A percentile compares a stretch with the other conserved stretches of the same genome.
These are phyloP conservation scores for Phengaris alcon DNA, from an alignment of 2,888 invertebrate species.

Conservation along the genomic window DNA sequence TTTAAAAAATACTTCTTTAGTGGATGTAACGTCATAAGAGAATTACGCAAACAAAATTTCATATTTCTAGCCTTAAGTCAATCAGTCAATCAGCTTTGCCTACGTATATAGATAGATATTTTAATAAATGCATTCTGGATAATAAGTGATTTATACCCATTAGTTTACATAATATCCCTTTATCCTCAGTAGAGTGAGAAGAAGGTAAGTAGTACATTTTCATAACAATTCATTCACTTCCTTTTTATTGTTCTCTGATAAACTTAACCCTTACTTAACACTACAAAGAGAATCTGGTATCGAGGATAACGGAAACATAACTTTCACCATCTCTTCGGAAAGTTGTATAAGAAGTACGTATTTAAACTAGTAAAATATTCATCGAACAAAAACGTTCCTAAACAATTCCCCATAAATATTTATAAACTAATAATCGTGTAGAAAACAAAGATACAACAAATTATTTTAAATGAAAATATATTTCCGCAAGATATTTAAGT, in stretches of 20 bases:
- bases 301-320: not conserved
- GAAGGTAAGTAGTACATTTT: too few species aligned
- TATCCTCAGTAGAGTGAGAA: too few species aligned
- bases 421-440: not conserved
- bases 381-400: constrained; percentile 13
- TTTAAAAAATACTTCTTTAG: too few species aligned
- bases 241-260: not conserved
- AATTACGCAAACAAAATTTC: too few species aligned
- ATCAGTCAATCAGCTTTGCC: too few species aligned
- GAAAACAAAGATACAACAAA: constrained; percentile 16
- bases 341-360: not conserved
- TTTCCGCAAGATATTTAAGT: constrained; percentile 36
- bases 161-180: too few species aligned
- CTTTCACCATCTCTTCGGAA: not conserved
- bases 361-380: constrained; percentile 18
- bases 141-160: too few species aligned
- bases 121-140: too few species aligned
- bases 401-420: constrained; percentile 10
- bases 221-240: too few species aligned
- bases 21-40: too few species aligned
- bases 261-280: not conserved
- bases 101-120: too few species aligned
- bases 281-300: not conserved
- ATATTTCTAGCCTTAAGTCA: too few species aligned
- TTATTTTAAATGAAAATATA: constrained; percentile 28